Percentiles rank a stretch among this genome's conserved stretches.
Evolutionary conservation across 2,797 vertebrate species (phyloP).

Genomic region (Stomatorhinus walkeri): DNA sequence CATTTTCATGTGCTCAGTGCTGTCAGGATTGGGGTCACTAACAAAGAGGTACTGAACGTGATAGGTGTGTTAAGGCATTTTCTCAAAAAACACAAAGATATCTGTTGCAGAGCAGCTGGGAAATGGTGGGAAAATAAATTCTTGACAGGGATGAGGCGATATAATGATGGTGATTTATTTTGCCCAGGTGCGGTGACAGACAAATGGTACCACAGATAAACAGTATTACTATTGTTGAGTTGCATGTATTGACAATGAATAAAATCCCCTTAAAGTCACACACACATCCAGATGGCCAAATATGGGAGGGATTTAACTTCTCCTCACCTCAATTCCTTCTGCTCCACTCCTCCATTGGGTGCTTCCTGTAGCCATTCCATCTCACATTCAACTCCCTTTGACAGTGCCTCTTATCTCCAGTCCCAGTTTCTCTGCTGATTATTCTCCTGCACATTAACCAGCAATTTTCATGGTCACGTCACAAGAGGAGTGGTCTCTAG

Average conservation of each 20-base stretch:
- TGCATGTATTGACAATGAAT: background rate
- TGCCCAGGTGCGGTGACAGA: background rate
- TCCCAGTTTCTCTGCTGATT: background rate
- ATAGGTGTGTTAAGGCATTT: background rate
- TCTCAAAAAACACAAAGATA: background rate
- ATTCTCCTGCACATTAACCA: background rate
- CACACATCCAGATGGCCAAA: background rate
- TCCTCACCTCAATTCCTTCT: background rate
- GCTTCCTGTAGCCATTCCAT: background rate
- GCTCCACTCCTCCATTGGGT: background rate
- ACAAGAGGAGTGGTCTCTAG: background rate
- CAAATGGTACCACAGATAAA: background rate
- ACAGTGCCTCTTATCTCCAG: background rate
- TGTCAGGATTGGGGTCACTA: background rate
- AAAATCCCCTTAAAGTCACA: background rate
- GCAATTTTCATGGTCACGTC: background rate
- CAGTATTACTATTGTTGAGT: background rate
- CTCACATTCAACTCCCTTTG: background rate
- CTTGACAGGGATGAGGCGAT: background rate
- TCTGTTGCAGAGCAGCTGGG: background rate
- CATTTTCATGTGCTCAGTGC: background rate
- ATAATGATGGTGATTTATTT: background rate
- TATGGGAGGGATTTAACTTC: background rate
- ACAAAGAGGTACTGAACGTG: background rate
- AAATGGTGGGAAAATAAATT: background rate